Evolutionary conservation across 2,888 invertebrate species (phyloP), one percentile per base, ranked within the genome.

Genomic region (Cheilosia vernalis): DNA sequence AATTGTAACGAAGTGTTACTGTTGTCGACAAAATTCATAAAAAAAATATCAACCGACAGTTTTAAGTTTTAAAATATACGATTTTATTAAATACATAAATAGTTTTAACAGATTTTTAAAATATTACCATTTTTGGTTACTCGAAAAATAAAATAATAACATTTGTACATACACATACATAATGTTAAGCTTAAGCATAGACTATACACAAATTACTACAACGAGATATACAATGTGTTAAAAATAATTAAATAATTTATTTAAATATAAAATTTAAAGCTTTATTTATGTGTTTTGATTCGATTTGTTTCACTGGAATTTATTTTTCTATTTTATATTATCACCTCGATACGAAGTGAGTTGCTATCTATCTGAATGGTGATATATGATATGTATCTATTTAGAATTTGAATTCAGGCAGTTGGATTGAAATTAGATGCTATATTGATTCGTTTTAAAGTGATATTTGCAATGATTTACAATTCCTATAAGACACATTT

Each of bases 31-130:
- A n/a, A 47, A n/a, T n/a, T 47, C 44, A 9, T 7, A 17, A 2
- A 2, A 1, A 17, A n/a, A 17, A 3, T 47, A 17, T 47, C 5
- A 19, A 19, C 10, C 2, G 1, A 4, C 9, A 10, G 6, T 7
- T 13, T 49, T 2, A 10, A 49, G 33, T 58, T 58, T 40, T 56
- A 66, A 67, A 66, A 21, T 55, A 66, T 47, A 69, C 51, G 6
- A 47, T 66, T 78, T 77, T 72, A 78, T 82, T 77, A 77, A 78
- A 72, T 66, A 77, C 44, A 82, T 82, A 78, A 78, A 78, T 82
- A 78, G 9, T 58, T 74, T 61, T 78, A 82, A 82, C 78, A 82
- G 77, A n/a, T 72, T 66, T 17, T 24, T 27, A 49, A 79, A 64
- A 42, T 40, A 24, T 51, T 60, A 49, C 60, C 42, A 61, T 72